phyloP scores from a whole-genome alignment of 1,140 invertebrate species.

The Scaptodrosophila lebanonensis region DNA sequence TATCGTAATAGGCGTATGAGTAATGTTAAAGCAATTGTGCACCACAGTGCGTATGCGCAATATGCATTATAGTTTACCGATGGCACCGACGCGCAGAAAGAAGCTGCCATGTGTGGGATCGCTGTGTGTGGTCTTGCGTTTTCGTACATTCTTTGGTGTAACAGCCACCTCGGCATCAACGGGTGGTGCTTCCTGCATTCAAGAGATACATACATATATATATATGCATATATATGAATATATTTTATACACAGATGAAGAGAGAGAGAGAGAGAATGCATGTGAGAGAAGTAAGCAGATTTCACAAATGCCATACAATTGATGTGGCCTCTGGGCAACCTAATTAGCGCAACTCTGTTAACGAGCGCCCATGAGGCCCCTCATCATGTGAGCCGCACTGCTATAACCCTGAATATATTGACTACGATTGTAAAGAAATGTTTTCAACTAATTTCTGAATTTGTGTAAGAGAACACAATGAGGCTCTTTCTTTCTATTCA shows the following conservation, averaged over 20 bases:
- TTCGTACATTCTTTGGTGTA: constrained; percentile 82
- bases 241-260: neutral
- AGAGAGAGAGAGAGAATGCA: constrained; percentile 5
- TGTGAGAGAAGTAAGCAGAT: constrained; percentile 1
- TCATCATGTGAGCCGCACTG: too few species aligned
- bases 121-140: constrained; percentile 94
- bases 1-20: constrained; percentile 1
- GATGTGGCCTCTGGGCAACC: constrained; percentile 33
- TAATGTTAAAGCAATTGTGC: too few species aligned
- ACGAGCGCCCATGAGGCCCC: too few species aligned
- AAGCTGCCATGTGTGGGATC: constrained; percentile 96
- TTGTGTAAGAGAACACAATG: too few species aligned
- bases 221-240: neutral
- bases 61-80: constrained; percentile 82
- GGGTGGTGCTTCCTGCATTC: constrained; percentile 78
- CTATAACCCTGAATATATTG: too few species aligned
- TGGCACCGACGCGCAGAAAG: constrained; percentile 95
- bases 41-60: neutral
- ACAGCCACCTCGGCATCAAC: constrained; percentile 84
- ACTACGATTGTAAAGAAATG: too few species aligned
- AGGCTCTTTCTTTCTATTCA: too few species aligned
- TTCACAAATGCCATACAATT: constrained; percentile 42
- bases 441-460: too few species aligned
- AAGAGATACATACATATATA: neutral
- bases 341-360: neutral